Conservation (phyloP, 2,888 invertebrate genomes). For the Conus canariensis region DNA sequence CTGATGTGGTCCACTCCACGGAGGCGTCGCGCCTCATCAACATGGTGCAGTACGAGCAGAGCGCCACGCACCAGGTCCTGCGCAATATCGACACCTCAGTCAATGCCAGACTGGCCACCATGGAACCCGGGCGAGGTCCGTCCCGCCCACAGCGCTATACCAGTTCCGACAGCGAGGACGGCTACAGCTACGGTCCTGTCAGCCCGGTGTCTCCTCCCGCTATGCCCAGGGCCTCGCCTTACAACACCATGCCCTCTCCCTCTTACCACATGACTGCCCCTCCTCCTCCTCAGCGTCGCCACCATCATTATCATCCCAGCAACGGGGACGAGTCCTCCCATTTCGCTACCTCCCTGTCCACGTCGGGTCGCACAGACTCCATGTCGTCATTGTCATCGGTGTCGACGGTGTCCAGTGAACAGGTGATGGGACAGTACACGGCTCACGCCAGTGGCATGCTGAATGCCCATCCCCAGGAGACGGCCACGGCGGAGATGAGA, state of each 20-base stretch:
- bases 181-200: slow-evolving; percentile 55
- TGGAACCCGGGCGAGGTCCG: slow-evolving; percentile 54
- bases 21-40: slow-evolving; percentile 65
- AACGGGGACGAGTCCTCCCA: slow-evolving; percentile 50
- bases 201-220: slow-evolving; percentile 53
- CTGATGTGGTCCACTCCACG: slow-evolving; percentile 69
- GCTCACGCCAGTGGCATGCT: slow-evolving; percentile 43
- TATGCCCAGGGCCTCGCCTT: slow-evolving; percentile 49
- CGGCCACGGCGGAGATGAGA: slow-evolving; percentile 32
- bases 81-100: slow-evolving; percentile 75
- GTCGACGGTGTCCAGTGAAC: slow-evolving; percentile 73
- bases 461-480: slow-evolving; percentile 20
- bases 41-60: slow-evolving; percentile 67
- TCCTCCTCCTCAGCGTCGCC: neutral
- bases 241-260: neutral
- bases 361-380: slow-evolving; percentile 70
- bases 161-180: slow-evolving; percentile 64
- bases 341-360: slow-evolving; percentile 52
- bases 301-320: slow-evolving; percentile 24
- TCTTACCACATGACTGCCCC: neutral
- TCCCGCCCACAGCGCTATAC: slow-evolving; percentile 49
- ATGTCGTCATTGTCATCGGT: slow-evolving; percentile 76
- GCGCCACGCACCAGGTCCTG: slow-evolving; percentile 69
- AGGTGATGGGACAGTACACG: slow-evolving; percentile 41
- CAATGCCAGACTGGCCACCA: slow-evolving; percentile 67